Percentiles rank a stretch among this genome's conserved stretches.
phyloP scores from a whole-genome alignment of 2,888 invertebrate species.

The Pammene fasciana region DNA sequence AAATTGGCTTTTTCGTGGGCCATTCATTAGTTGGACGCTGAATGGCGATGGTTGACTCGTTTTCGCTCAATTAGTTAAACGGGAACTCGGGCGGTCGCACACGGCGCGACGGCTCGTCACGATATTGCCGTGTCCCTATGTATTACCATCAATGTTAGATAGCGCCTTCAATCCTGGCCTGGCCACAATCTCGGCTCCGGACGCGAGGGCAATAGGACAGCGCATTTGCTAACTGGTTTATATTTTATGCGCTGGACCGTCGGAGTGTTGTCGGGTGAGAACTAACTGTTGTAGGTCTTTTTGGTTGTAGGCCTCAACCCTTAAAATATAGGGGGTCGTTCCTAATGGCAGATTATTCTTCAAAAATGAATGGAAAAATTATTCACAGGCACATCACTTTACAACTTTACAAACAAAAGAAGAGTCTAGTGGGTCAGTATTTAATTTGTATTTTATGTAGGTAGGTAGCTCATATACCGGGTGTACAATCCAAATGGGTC shows the following conservation, averaged over 20 bases:
- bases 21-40: constrained; percentile 80
- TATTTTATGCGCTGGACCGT: constrained; percentile 30
- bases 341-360: no score
- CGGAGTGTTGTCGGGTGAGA: not conserved
- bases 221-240: constrained; percentile 39
- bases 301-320: not conserved
- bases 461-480: no score
- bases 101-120: constrained; percentile 50
- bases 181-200: constrained; percentile 28
- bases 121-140: constrained; percentile 18
- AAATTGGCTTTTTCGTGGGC: constrained; percentile 79
- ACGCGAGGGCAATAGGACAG: constrained; percentile 31
- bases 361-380: no score
- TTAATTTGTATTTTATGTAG: no score
- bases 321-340: not conserved
- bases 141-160: constrained; percentile 29
- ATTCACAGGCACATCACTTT: no score
- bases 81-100: constrained; percentile 71
- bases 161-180: constrained; percentile 21
- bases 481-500: no score
- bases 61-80: constrained; percentile 83
- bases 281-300: not conserved
- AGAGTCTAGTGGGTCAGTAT: no score
- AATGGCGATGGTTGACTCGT: constrained; percentile 79
- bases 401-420: no score